A percentile compares a stretch with the other conserved stretches of the same genome.
Evolutionary conservation across 2,888 invertebrate genomes (phyloP).

Genomic region (Pseudeuparius sepicola): DNA sequence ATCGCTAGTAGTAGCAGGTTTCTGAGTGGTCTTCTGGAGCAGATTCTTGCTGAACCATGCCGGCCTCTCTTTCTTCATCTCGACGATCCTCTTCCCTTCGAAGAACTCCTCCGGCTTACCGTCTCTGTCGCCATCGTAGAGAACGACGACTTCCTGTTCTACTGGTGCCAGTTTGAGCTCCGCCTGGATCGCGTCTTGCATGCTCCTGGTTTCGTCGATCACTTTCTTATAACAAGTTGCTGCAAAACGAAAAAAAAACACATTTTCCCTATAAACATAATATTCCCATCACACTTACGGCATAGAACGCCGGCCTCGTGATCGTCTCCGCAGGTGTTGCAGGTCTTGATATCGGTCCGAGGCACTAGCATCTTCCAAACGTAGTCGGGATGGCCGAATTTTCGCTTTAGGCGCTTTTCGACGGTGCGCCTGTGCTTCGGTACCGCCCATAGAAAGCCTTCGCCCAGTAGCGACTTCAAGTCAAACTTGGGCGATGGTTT

Average conservation of each 20-base stretch:
- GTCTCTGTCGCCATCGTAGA: slow-evolving; percentile 75
- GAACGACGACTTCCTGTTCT: slow-evolving; percentile 74
- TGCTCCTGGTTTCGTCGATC: slow-evolving; percentile 67
- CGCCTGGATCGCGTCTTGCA: slow-evolving; percentile 65
- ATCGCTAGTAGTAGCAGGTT: slow-evolving; percentile 58
- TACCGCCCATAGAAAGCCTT: slow-evolving; percentile 73
- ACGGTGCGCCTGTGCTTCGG: slow-evolving; percentile 69
- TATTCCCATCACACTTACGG: slow-evolving; percentile 49
- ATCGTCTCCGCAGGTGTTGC: slow-evolving; percentile 75
- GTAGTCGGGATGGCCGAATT: slow-evolving; percentile 59
- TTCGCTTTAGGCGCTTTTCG: slow-evolving; percentile 63
- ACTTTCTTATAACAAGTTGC: slow-evolving; percentile 79
- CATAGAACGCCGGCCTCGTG: slow-evolving; percentile 72
- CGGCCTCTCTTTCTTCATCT: slow-evolving; percentile 77
- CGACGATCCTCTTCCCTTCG: slow-evolving; percentile 72
- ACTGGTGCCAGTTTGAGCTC: slow-evolving; percentile 61
- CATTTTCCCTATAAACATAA: background rate
- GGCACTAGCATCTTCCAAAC: slow-evolving; percentile 58
- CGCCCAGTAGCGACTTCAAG: slow-evolving; percentile 55
- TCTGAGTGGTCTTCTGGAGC: slow-evolving; percentile 65
- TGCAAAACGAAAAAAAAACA: slow-evolving; percentile 37
- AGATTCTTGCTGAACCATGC: slow-evolving; percentile 83
- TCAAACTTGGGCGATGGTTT: slow-evolving; percentile 33
- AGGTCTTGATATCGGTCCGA: slow-evolving; percentile 64
- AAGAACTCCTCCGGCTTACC: slow-evolving; percentile 50